Evolutionary conservation across 2,888 invertebrate species (phyloP).

Genomic region (Nomada hirtipes): DNA sequence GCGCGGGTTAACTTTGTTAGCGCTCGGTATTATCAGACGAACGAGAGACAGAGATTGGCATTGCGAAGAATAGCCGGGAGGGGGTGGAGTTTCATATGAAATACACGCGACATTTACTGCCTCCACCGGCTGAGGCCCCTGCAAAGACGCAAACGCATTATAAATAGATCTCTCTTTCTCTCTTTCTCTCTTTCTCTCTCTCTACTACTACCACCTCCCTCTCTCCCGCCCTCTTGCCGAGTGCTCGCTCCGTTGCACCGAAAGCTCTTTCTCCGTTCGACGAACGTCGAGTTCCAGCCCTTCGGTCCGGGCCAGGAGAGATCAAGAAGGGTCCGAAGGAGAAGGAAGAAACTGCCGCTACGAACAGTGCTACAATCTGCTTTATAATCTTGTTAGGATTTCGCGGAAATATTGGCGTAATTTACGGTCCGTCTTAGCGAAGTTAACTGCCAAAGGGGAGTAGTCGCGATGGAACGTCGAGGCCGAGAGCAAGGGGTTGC

Average conservation of each 20-base stretch:
- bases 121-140: slow-evolving; percentile 80
- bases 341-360: slow-evolving; percentile 50
- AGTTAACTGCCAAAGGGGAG: slow-evolving; percentile 71
- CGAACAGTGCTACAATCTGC: slow-evolving; percentile 78
- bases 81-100: slow-evolving; percentile 84
- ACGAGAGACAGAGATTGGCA: slow-evolving; percentile 82
- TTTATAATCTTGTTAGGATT: slow-evolving; percentile 84
- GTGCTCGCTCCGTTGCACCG: slow-evolving; percentile 1
- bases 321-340: slow-evolving; percentile 50
- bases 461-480: slow-evolving; percentile 71
- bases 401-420: slow-evolving; percentile 84
- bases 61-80: slow-evolving; percentile 76
- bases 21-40: slow-evolving; percentile 78
- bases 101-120: slow-evolving; percentile 84
- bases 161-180: slow-evolving; percentile 80
- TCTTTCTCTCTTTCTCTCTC: slow-evolving; percentile 49
- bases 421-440: slow-evolving; percentile 80
- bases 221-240: not conserved
- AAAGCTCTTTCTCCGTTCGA: slow-evolving; percentile 11
- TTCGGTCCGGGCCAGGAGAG: slow-evolving; percentile 32
- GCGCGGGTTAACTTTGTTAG: slow-evolving; percentile 76
- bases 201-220: slow-evolving; percentile 2
- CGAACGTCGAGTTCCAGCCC: slow-evolving; percentile 35
- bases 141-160: slow-evolving; percentile 81
- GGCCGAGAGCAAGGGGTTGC: slow-evolving; percentile 54